Evolutionary conservation across 53 echinoderm and acorn worm genomes (phyloP).

Genomic region (Luidia sarsii): DNA sequence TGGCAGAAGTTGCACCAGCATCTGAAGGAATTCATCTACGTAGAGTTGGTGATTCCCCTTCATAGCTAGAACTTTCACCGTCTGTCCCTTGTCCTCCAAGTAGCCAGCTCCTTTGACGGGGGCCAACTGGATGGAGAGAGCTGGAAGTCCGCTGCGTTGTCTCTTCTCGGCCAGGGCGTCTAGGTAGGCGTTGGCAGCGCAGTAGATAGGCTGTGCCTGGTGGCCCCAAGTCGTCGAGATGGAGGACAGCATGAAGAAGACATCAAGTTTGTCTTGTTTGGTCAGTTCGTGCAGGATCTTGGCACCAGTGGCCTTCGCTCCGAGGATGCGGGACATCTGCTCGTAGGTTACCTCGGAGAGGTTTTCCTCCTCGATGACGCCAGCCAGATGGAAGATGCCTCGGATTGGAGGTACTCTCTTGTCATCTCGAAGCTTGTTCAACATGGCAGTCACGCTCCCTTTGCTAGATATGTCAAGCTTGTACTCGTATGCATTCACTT

Average conservation of each 20-base stretch:
- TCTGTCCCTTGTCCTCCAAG: conserved; percentile 50
- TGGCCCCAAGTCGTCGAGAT: conserved; percentile 74
- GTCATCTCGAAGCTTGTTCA: conserved; percentile 49
- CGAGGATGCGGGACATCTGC: conserved; percentile 51
- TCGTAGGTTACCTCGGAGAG: conserved; percentile 52
- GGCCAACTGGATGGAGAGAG: conserved; percentile 75
- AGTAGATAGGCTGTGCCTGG: conserved; percentile 66
- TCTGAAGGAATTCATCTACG: conserved; percentile 79
- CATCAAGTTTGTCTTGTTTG: conserved; percentile 67
- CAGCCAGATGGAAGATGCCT: conserved; percentile 76
- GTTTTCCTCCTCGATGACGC: conserved; percentile 64
- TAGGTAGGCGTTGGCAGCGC: conserved; percentile 61
- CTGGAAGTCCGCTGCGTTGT: conserved; percentile 65
- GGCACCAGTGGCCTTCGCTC: conserved; percentile 57
- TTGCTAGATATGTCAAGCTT: conserved; percentile 46
- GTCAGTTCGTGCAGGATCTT: conserved; percentile 61
- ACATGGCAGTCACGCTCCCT: conserved; percentile 42
- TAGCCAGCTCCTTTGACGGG: conserved; percentile 66
- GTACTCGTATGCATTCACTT: conserved; percentile 64
- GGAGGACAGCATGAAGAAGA: conserved; percentile 75
- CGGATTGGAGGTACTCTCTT: conserved; percentile 56
- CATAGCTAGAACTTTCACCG: conserved; percentile 44
- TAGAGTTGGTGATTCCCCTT: conserved; percentile 66
- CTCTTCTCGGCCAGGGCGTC: conserved; percentile 66
- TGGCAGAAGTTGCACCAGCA: conserved; percentile 64